phyloP scores from a whole-genome alignment of 2,888 invertebrate genomes.

The Cremastinae sp. region DNA sequence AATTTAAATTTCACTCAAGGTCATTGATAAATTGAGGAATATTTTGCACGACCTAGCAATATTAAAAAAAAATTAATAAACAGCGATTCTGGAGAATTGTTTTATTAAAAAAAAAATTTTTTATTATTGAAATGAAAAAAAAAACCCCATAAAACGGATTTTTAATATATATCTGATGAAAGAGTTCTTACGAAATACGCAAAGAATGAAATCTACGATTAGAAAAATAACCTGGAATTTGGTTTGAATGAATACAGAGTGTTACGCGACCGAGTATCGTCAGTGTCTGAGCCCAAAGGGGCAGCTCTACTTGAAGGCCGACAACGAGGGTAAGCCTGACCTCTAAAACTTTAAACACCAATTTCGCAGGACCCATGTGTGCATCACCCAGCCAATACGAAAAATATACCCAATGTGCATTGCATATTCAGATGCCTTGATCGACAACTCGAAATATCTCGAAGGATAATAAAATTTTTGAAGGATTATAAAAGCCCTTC shows the following conservation, averaged over 20 bases:
- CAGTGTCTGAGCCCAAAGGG: slow-evolving; percentile 89
- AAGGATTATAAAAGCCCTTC: too few species aligned
- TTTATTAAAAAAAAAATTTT: too few species aligned
- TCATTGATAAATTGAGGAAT: too few species aligned
- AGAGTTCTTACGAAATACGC: slow-evolving; percentile 27
- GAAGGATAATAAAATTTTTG: too few species aligned
- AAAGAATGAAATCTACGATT: slow-evolving; percentile 15
- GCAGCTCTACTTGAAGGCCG: slow-evolving; percentile 91
- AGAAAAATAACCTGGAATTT: slow-evolving; percentile 68
- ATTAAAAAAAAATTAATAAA: too few species aligned
- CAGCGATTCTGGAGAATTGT: too few species aligned
- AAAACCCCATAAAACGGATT: not conserved
- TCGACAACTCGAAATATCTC: not conserved
- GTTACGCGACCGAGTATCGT: slow-evolving; percentile 87
- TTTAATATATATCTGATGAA: not conserved
- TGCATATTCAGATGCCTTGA: slow-evolving; percentile 32
- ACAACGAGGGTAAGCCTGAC: slow-evolving; percentile 89
- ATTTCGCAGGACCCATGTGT: slow-evolving; percentile 76
- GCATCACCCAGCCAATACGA: slow-evolving; percentile 58
- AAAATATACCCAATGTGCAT: slow-evolving; percentile 65
- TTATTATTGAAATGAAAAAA: not conserved
- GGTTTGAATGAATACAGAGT: slow-evolving; percentile 79
- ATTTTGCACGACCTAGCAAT: too few species aligned
- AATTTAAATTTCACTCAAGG: too few species aligned
- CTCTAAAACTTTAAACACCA: slow-evolving; percentile 77